Percentiles rank a stretch among this genome's conserved stretches.
Evolutionary conservation across 2,797 vertebrate species (phyloP).

Genomic region (Myotis planiceps): DNA sequence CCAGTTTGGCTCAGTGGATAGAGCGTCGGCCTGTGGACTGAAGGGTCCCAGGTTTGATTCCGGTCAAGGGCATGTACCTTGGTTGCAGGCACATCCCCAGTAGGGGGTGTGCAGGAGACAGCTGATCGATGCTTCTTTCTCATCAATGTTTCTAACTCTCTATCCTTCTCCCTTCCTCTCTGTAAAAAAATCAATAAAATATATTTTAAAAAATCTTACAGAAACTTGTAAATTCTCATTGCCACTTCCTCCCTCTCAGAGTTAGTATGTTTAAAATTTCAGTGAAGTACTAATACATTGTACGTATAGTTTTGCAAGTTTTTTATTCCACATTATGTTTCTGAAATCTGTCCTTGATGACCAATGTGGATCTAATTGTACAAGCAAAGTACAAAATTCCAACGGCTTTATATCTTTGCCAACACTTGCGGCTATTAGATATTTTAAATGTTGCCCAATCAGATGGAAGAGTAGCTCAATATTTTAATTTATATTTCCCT

Average conservation of each 20-base stretch:
- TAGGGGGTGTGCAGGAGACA: too few species aligned
- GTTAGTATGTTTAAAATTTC: conserved; percentile 14
- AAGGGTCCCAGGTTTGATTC: too few species aligned
- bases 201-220: not conserved
- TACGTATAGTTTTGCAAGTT: not conserved
- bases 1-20: too few species aligned
- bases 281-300: not conserved
- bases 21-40: too few species aligned
- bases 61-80: too few species aligned
- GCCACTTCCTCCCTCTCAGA: not conserved
- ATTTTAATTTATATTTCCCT: not conserved
- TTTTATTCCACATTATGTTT: not conserved
- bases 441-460: not conserved
- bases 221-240: not conserved
- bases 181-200: too few species aligned
- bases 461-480: not conserved
- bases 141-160: too few species aligned
- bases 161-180: too few species aligned
- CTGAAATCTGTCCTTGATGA: not conserved
- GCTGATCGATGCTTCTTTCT: too few species aligned
- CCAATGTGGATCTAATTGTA: not conserved
- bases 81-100: too few species aligned
- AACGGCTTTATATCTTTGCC: not conserved
- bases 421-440: not conserved
- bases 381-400: not conserved